phyloP scores from a whole-genome alignment of 1,140 invertebrate species.

The Idris sp. region DNA sequence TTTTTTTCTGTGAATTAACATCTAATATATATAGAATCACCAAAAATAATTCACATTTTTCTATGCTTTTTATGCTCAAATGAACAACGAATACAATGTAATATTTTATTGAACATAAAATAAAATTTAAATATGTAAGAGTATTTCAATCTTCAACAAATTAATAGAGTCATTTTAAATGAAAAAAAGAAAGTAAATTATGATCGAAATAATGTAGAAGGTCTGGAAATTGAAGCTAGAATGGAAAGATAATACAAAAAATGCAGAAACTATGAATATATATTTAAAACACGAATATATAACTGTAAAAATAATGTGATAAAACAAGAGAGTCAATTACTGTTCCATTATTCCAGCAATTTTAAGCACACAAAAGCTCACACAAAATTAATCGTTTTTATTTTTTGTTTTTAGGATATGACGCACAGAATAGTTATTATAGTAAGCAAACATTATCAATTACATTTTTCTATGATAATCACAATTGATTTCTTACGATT shows the following conservation, averaged over 20 bases:
- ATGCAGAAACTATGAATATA: constrained; percentile 26
- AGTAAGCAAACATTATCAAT: constrained; percentile 53
- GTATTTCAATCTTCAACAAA: too few relatives aligned
- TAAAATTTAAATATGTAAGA: too few relatives aligned
- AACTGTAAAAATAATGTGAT: constrained; percentile 15
- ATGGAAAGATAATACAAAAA: constrained; percentile 47
- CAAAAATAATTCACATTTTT: too few relatives aligned
- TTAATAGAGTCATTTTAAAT: too few relatives aligned
- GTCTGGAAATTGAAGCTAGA: constrained; percentile 52
- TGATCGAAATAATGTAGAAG: constrained; percentile 36
- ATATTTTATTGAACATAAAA: too few relatives aligned
- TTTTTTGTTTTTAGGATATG: constrained; percentile 51
- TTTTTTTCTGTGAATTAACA: too few relatives aligned
- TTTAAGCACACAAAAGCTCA: constrained; percentile 7
- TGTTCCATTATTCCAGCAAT: constrained; percentile 17
- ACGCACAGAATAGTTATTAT: constrained; percentile 58
- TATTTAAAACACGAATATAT: too few relatives aligned
- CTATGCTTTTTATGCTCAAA: too few relatives aligned
- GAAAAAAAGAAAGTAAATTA: constrained; percentile 12
- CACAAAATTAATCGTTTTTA: constrained; percentile 33
- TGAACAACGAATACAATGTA: too few relatives aligned
- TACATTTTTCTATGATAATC: constrained; percentile 36
- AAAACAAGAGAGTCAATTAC: background rate
- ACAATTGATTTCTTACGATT: constrained; percentile 18
- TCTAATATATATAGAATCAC: too few relatives aligned